Percentiles rank a stretch among this genome's conserved stretches.
Conservation (phyloP, 1,140 invertebrate species). For the Eumaeus atala region DNA sequence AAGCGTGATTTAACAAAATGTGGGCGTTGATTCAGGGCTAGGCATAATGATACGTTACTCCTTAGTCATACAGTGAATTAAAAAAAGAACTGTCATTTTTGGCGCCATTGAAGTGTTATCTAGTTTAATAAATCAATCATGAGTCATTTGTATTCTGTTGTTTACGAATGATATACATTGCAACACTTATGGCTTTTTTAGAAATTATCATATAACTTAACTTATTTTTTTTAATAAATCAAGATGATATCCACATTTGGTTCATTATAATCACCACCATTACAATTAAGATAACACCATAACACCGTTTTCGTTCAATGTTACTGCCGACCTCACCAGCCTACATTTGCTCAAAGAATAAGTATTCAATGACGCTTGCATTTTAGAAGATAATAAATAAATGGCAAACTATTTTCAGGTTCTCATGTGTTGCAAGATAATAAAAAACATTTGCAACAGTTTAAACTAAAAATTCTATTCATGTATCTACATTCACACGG, state of each 20-base stretch:
- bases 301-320: constrained; percentile 7
- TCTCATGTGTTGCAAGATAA: too few relatives aligned
- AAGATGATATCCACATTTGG: constrained; percentile 2
- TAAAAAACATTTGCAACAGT: too few relatives aligned
- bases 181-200: too few relatives aligned
- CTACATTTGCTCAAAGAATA: too few relatives aligned
- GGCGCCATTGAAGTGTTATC: background rate
- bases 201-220: too few relatives aligned
- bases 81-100: constrained; percentile 7
- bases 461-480: too few relatives aligned
- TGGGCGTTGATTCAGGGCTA: constrained; percentile 2
- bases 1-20: background rate
- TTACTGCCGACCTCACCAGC: background rate
- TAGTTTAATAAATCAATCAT: background rate
- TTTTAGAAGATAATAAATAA: too few relatives aligned
- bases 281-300: background rate
- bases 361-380: too few relatives aligned
- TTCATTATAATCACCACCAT: background rate
- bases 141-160: constrained; percentile 1
- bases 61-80: constrained; percentile 3
- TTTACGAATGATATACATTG: too few relatives aligned
- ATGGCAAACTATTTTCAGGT: too few relatives aligned
- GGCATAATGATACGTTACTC: constrained; percentile 7
- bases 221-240: background rate
- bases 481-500: too few relatives aligned